Conservation (phyloP, 92 coral and sea anemone genomes). For the Palythoa grandiflora region DNA sequence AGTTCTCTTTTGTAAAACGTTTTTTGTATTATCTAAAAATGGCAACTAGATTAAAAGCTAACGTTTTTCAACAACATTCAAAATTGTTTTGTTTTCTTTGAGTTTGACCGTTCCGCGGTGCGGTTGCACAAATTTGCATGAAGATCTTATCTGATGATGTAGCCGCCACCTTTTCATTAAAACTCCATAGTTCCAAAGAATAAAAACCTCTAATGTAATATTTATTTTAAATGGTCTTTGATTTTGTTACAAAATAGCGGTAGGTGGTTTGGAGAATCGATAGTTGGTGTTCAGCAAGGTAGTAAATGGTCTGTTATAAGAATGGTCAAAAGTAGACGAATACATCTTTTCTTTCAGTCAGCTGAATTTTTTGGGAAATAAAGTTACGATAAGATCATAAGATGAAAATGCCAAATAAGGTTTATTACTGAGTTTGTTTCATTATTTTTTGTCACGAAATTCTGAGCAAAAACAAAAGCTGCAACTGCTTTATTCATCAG, state of each 20-base stretch:
- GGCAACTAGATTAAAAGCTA: neutral
- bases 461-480: neutral
- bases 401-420: constrained; percentile 1
- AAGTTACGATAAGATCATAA: neutral
- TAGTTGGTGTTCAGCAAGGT: neutral
- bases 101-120: neutral
- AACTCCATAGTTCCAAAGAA: neutral
- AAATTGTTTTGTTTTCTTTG: no score
- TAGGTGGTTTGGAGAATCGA: neutral
- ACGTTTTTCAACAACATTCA: neutral
- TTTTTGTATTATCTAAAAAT: neutral
- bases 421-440: neutral
- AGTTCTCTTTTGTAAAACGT: neutral
- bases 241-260: neutral
- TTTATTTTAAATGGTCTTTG: neutral
- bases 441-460: neutral
- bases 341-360: neutral
- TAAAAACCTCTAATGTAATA: neutral
- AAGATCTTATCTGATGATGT: neutral
- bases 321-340: neutral
- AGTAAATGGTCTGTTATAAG: neutral
- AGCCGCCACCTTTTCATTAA: constrained; percentile 9
- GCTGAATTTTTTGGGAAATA: neutral
- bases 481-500: neutral
- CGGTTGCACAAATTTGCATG: neutral